These are phyloP conservation scores for Cataglyphis albicans DNA, from an alignment of 2,888 invertebrate genomes.

Conservation along the genomic window DNA sequence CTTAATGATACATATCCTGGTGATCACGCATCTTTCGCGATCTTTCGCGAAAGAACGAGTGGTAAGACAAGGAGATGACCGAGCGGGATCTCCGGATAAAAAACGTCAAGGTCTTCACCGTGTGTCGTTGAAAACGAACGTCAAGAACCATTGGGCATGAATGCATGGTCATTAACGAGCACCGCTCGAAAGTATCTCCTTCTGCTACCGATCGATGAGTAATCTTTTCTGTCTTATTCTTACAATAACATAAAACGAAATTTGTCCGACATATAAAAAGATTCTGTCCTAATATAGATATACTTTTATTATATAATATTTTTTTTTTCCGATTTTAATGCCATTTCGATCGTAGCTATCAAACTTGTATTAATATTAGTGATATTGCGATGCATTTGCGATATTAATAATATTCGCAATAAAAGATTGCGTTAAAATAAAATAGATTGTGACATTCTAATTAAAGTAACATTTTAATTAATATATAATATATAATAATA, in stretches of 20 bases:
- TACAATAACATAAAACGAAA: background rate
- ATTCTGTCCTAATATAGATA: background rate
- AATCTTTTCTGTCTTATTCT: conserved; percentile 11
- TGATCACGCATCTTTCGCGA: conserved; percentile 70
- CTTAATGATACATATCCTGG: conserved; percentile 73
- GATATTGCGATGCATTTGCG: background rate
- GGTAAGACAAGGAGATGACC: conserved; percentile 60
- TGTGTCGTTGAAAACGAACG: conserved; percentile 68
- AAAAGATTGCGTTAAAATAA: background rate
- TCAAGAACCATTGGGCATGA: conserved; percentile 71
- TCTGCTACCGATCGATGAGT: conserved; percentile 28
- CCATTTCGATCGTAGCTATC: background rate
- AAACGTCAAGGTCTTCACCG: conserved; percentile 73
- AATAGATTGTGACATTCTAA: background rate
- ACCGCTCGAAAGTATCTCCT: conserved; percentile 61
- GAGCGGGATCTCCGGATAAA: conserved; percentile 67
- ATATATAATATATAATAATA: conserved; percentile 24
- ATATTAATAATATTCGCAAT: background rate
- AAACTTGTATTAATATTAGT: background rate
- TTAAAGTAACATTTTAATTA: conserved; percentile 18
- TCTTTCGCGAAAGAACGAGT: conserved; percentile 69
- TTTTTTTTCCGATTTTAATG: background rate
- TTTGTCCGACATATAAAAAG: background rate
- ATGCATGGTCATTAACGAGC: conserved; percentile 75
- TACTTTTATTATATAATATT: background rate